A percentile compares a stretch with the other conserved stretches of the same genome.
phyloP scores from a whole-genome alignment of 1,140 invertebrate genomes.

The Ips typographus region DNA sequence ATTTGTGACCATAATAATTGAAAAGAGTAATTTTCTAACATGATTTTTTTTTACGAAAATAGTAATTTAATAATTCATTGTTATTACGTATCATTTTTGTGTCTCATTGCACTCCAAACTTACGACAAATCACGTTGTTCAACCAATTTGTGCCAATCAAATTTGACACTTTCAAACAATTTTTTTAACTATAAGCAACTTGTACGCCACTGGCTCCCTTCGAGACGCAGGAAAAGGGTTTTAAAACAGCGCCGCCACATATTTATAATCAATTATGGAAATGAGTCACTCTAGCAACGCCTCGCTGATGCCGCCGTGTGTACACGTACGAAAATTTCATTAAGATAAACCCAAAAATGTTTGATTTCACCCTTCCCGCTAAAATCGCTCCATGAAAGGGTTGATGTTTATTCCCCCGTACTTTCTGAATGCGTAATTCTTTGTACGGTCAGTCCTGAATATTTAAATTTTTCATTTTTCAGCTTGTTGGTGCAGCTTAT shows the following conservation, averaged over 20 bases:
- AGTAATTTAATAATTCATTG: too few species aligned
- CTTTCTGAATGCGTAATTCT: slow-evolving; percentile 24
- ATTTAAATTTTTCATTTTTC: slow-evolving; percentile 13
- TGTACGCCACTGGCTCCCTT: slow-evolving; percentile 28
- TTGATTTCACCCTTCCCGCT: slow-evolving; percentile 24
- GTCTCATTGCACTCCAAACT: too few species aligned
- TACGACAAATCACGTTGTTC: too few species aligned
- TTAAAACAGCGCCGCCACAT: slow-evolving; percentile 37
- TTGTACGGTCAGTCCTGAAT: slow-evolving; percentile 7
- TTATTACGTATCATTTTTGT: too few species aligned
- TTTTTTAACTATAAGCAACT: too few species aligned
- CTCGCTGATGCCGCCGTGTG: slow-evolving; percentile 26
- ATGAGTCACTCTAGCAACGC: slow-evolving; percentile 36
- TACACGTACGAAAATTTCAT: slow-evolving; percentile 38
- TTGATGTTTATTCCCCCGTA: slow-evolving; percentile 27
- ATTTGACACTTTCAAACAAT: too few species aligned
- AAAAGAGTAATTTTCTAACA: too few species aligned
- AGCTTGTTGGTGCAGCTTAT: too few species aligned
- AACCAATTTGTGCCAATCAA: too few species aligned
- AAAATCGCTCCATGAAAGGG: slow-evolving; percentile 28
- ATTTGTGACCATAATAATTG: too few species aligned
- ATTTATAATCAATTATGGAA: slow-evolving; percentile 39
- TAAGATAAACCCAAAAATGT: slow-evolving; percentile 39
- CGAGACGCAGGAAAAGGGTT: slow-evolving; percentile 36
- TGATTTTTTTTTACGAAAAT: too few species aligned